Conservation (phyloP, 2,888 invertebrate species). For the Lamellibrachia satsuma region DNA sequence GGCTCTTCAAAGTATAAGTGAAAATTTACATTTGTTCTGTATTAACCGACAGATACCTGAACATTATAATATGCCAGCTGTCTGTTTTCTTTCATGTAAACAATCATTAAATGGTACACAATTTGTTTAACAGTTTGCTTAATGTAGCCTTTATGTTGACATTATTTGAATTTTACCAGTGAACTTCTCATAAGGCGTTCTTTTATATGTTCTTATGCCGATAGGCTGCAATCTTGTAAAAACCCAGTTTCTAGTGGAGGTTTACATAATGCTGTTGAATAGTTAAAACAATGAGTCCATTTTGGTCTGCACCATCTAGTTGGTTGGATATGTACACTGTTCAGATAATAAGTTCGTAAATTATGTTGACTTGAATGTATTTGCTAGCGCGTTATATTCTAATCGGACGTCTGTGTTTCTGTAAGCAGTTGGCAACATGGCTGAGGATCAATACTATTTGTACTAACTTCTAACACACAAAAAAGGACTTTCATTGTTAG, state of each 20-base stretch:
- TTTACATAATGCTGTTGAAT: neutral
- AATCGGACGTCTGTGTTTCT: too few relatives aligned
- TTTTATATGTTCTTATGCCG: neutral
- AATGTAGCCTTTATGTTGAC: neutral
- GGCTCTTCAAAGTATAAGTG: neutral
- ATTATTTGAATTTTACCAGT: neutral
- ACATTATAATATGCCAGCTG: constrained; percentile 2
- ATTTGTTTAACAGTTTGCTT: neutral
- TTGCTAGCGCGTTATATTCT: too few relatives aligned
- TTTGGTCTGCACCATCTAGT: too few relatives aligned
- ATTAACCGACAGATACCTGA: neutral
- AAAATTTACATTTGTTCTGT: neutral
- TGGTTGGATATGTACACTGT: too few relatives aligned
- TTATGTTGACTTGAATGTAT: too few relatives aligned
- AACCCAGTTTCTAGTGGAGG: neutral
- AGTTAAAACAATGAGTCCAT: neutral
- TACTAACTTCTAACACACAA: too few relatives aligned
- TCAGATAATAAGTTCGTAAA: too few relatives aligned
- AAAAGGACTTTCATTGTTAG: too few relatives aligned
- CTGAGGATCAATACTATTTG: too few relatives aligned
- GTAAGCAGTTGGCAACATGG: too few relatives aligned
- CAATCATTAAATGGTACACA: neutral
- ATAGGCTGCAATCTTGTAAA: neutral
- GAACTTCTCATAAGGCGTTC: neutral
- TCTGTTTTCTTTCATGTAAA: neutral